Evolutionary conservation across 2,888 invertebrate species (phyloP).

Genomic region (Octodonta nipae): DNA sequence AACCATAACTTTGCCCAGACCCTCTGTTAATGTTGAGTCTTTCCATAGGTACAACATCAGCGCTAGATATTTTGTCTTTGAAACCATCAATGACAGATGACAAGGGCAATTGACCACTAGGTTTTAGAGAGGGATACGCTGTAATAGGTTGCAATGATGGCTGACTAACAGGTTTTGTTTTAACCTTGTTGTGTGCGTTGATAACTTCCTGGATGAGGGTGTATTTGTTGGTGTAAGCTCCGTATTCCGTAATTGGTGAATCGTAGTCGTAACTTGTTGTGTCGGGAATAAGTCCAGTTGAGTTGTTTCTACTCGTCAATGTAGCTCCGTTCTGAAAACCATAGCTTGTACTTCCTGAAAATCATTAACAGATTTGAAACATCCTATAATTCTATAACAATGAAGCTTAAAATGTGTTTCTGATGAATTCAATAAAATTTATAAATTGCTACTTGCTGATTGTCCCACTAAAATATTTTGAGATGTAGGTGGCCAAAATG

Average conservation of each 20-base stretch:
- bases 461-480: too few relatives aligned
- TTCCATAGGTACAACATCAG: conserved; percentile 24
- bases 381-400: too few relatives aligned
- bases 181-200: conserved; percentile 21
- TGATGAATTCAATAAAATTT: too few relatives aligned
- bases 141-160: not conserved
- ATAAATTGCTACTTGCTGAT: too few relatives aligned
- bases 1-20: conserved; percentile 43
- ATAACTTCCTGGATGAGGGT: conserved; percentile 46
- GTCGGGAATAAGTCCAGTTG: conserved; percentile 21
- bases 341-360: conserved; percentile 53
- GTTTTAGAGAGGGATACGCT: not conserved
- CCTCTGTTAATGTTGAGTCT: conserved; percentile 28
- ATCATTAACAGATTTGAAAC: too few relatives aligned
- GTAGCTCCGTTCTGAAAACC: conserved; percentile 3
- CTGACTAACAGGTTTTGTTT: not conserved
- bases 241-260: conserved; percentile 75
- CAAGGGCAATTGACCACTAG: conserved; percentile 6
- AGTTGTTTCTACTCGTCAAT: not conserved
- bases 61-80: conserved; percentile 20
- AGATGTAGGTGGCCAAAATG: too few relatives aligned
- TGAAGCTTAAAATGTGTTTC: too few relatives aligned
- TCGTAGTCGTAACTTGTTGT: conserved; percentile 62
- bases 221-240: conserved; percentile 71
- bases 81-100: conserved; percentile 3